Conservation (phyloP, 2,797 vertebrate genomes). For the Betta splendens region DNA sequence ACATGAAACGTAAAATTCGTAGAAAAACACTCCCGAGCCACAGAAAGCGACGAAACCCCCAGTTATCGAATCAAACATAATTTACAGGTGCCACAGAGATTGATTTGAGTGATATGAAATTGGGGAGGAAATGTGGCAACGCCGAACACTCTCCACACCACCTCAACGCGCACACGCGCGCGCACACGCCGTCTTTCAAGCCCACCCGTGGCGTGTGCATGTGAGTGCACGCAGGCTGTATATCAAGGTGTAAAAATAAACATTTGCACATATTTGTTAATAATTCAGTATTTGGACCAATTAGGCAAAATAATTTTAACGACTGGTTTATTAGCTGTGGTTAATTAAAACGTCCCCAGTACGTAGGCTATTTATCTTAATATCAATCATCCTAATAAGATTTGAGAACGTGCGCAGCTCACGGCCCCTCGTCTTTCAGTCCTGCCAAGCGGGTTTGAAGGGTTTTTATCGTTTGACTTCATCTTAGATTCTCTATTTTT, state of each 20-base stretch:
- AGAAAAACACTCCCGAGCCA: conserved; percentile 6
- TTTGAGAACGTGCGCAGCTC: background rate
- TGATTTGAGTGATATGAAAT: conserved; percentile 24
- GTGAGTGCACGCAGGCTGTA: conserved; percentile 10
- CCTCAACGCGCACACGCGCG: conserved; percentile 3
- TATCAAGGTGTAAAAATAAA: conserved; percentile 47
- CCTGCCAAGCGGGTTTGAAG: conserved; percentile 1
- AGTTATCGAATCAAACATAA: conserved; percentile 33
- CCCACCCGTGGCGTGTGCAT: conserved; percentile 44
- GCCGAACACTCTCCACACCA: conserved; percentile 4
- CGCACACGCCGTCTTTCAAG: background rate
- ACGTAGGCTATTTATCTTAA: conserved; percentile 2
- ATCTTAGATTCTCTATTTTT: background rate
- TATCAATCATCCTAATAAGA: conserved; percentile 9
- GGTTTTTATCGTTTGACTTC: background rate
- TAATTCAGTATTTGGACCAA: conserved; percentile 38
- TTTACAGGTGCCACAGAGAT: conserved; percentile 3
- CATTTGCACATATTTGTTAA: conserved; percentile 45
- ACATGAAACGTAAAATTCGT: background rate
- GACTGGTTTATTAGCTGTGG: conserved; percentile 20
- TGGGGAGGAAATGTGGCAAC: conserved; percentile 14
- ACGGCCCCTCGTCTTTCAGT: background rate
- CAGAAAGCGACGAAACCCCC: background rate
- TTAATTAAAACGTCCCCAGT: conserved; percentile 30
- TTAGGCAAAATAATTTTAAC: conserved; percentile 29